phyloP scores from a whole-genome alignment of 2,797 vertebrate species.

The Megaceryle alcyon region DNA sequence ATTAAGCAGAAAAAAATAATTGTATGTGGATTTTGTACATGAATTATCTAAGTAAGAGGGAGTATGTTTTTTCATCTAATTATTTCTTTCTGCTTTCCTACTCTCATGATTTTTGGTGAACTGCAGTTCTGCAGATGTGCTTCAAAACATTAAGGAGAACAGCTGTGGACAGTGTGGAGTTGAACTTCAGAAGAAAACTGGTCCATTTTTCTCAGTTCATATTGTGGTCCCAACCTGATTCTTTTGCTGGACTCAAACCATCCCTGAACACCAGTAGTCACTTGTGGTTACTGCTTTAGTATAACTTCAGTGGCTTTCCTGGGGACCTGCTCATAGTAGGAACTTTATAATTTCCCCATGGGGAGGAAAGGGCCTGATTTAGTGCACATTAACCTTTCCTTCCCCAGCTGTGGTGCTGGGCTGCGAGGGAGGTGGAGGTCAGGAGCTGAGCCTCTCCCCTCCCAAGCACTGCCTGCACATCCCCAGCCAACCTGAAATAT shows the following conservation, averaged over 20 bases:
- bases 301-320: neutral
- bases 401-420: neutral
- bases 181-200: neutral
- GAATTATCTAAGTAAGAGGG: neutral
- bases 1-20: neutral
- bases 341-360: neutral
- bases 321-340: neutral
- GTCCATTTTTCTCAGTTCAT: neutral
- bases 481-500: neutral
- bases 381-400: neutral
- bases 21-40: neutral
- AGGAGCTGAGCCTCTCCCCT: neutral
- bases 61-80: neutral
- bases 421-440: rapidly evolving
- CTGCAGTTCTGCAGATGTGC: neutral
- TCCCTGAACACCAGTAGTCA: neutral
- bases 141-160: neutral
- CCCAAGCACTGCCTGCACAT: neutral
- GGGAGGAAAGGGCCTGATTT: neutral
- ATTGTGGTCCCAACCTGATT: neutral
- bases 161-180: neutral
- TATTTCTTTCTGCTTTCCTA: neutral
- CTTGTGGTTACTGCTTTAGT: neutral
- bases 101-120: neutral
- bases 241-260: neutral